phyloP scores from a whole-genome alignment of 1,140 invertebrate species.

The Frieseomelitta varia region DNA sequence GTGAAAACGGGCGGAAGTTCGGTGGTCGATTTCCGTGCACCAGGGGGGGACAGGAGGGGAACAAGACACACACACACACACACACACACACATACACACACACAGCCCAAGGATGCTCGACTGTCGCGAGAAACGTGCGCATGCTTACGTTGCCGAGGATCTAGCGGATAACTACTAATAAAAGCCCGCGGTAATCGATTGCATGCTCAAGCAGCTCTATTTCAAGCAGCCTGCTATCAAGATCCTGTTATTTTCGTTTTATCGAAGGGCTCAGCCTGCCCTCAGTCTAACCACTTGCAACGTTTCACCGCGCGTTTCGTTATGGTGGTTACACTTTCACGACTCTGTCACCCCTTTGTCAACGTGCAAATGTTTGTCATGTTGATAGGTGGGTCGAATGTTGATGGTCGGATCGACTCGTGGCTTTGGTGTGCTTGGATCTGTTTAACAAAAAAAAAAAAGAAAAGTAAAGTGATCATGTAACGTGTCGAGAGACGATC shows the following conservation, averaged over 20 bases:
- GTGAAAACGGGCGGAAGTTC: not conserved
- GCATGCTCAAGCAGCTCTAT: conserved; percentile 65
- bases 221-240: conserved; percentile 56
- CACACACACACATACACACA: too few species aligned
- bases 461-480: not conserved
- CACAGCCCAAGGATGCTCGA: not conserved
- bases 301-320: conserved; percentile 5
- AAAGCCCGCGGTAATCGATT: conserved; percentile 59
- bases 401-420: not conserved
- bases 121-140: conserved; percentile 47
- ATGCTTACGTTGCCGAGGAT: conserved; percentile 45
- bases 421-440: not conserved
- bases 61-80: not conserved
- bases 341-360: not conserved
- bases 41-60: too few species aligned
- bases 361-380: conserved; percentile 9
- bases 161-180: conserved; percentile 42
- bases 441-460: not conserved
- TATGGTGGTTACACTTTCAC: not conserved
- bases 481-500: not conserved
- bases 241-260: conserved; percentile 52
- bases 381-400: not conserved
- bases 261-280: conserved; percentile 32
- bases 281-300: conserved; percentile 5
- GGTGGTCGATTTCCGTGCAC: not conserved